phyloP scores from a whole-genome alignment of 53 echinoderm and acorn worm species.

The Henricia sp. region DNA sequence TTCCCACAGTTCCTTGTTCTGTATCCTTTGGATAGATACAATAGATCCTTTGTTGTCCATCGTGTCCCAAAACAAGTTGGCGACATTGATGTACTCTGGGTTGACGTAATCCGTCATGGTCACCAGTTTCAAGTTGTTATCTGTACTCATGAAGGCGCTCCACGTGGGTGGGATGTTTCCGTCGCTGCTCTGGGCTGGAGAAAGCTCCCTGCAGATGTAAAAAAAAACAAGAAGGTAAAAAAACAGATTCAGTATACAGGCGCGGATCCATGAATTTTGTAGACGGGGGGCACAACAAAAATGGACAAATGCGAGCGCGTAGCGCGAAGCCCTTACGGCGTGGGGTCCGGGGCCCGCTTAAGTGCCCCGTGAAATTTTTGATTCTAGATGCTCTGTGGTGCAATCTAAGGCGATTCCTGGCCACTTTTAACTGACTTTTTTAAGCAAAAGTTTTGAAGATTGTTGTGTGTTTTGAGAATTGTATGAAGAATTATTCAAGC shows the following conservation, averaged over 20 bases:
- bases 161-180: slow-evolving; percentile 8
- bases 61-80: slow-evolving; percentile 47
- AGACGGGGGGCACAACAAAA: not conserved
- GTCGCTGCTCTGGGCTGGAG: not conserved
- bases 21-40: slow-evolving; percentile 56
- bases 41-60: slow-evolving; percentile 44
- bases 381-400: too few relatives aligned
- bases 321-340: too few relatives aligned
- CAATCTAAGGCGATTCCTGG: too few relatives aligned
- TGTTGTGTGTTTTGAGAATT: too few relatives aligned
- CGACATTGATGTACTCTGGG: slow-evolving; percentile 22
- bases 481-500: too few relatives aligned
- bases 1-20: slow-evolving; percentile 64
- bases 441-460: too few relatives aligned
- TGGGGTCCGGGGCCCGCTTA: too few relatives aligned
- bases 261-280: too few relatives aligned
- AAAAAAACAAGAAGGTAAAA: not conserved
- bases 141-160: not conserved
- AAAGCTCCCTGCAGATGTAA: not conserved
- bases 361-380: too few relatives aligned
- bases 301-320: too few relatives aligned
- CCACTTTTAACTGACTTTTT: too few relatives aligned
- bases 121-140: not conserved
- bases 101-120: not conserved
- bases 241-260: too few relatives aligned